Conservation (phyloP, 2,113 vertebrate species). For the Megalops atlanticus region DNA sequence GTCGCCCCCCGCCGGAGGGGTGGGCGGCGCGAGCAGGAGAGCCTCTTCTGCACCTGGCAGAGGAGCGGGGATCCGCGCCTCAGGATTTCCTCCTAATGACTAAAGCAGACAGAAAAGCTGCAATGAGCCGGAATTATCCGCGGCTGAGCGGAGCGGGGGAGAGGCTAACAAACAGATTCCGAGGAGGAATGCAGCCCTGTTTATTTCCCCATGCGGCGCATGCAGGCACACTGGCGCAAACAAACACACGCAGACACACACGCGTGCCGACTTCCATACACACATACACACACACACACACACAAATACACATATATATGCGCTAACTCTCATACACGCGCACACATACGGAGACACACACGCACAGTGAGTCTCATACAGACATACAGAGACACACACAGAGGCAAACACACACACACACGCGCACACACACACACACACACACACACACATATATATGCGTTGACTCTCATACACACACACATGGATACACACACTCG, state of each 20-base stretch:
- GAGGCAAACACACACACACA: background rate
- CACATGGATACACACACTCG: conserved; percentile 28
- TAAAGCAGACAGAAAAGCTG: conserved; percentile 74
- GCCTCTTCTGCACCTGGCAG: conserved; percentile 20
- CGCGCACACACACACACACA: conserved; percentile 2
- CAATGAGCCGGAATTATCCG: conserved; percentile 62
- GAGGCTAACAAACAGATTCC: conserved; percentile 50
- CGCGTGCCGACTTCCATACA: too few relatives aligned
- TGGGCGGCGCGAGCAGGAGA: background rate
- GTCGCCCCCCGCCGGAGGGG: background rate
- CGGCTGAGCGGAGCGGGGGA: conserved; percentile 52
- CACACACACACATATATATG: conserved; percentile 14
- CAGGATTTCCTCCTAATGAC: conserved; percentile 71
- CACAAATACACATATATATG: too few relatives aligned
- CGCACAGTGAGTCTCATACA: conserved; percentile 38
- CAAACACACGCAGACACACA: too few relatives aligned
- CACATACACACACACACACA: too few relatives aligned
- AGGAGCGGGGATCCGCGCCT: conserved; percentile 24
- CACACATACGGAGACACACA: conserved; percentile 35
- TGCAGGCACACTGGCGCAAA: conserved; percentile 49
- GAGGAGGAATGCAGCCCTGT: conserved; percentile 56
- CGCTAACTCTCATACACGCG: too few relatives aligned
- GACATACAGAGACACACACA: conserved; percentile 5
- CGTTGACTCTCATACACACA: conserved; percentile 21
- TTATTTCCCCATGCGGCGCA: conserved; percentile 54